phyloP scores from a whole-genome alignment of 2,888 invertebrate species.

The Lithophane leautieri region DNA sequence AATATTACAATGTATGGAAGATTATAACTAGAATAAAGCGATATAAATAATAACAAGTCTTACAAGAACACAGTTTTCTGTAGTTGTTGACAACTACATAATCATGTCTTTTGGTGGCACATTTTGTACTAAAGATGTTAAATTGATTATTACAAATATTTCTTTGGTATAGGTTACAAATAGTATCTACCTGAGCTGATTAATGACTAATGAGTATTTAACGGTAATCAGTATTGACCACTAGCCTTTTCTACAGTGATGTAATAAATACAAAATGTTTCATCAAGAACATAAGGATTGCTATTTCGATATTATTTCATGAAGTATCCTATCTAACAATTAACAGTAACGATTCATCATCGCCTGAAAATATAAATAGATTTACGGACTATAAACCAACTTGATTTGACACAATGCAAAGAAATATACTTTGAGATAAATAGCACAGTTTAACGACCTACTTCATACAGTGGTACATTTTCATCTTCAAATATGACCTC shows the following conservation, averaged over 20 bases:
- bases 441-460: slow-evolving; percentile 15
- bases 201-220: slow-evolving; percentile 54
- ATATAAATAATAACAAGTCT: slow-evolving; percentile 53
- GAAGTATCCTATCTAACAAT: slow-evolving; percentile 44
- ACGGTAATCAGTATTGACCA: slow-evolving; percentile 40
- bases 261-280: slow-evolving; percentile 24
- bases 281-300: slow-evolving; percentile 20
- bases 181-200: slow-evolving; percentile 47
- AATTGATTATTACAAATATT: slow-evolving; percentile 43
- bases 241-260: slow-evolving; percentile 59
- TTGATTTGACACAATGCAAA: slow-evolving; percentile 9
- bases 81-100: slow-evolving; percentile 25
- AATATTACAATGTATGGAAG: slow-evolving; percentile 45
- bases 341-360: slow-evolving; percentile 33
- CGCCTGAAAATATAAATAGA: slow-evolving; percentile 26
- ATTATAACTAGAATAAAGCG: slow-evolving; percentile 54
- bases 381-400: slow-evolving; percentile 28
- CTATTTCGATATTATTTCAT: slow-evolving; percentile 32
- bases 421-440: slow-evolving; percentile 20
- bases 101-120: slow-evolving; percentile 47
- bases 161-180: slow-evolving; percentile 63
- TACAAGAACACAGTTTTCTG: slow-evolving; percentile 55
- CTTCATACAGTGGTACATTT: slow-evolving; percentile 16
- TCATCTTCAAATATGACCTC: not conserved
- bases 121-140: slow-evolving; percentile 56